Conservation (phyloP, 2,797 vertebrate species). For the Myripristis jacobus region DNA sequence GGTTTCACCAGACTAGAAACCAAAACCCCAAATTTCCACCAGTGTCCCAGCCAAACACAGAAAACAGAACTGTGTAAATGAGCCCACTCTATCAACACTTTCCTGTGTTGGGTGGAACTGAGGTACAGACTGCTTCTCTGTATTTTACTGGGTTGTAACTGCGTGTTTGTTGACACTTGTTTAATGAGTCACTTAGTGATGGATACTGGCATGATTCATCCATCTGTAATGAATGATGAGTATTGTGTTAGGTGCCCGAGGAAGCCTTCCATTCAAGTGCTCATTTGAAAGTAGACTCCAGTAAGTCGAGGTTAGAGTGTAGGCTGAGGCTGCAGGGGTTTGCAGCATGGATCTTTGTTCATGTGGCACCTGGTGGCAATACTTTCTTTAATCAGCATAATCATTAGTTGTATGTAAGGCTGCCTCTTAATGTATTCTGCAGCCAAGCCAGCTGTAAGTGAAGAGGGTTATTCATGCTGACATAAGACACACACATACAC, state of each 20-base stretch:
- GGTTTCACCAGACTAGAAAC: not conserved
- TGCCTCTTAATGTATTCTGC: not conserved
- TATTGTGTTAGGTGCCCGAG: conserved; percentile 21
- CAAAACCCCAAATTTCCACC: not conserved
- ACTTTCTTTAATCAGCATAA: not conserved
- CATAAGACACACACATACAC: not conserved
- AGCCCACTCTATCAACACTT: not conserved
- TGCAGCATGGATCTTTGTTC: not conserved
- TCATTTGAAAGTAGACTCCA: conserved; percentile 7
- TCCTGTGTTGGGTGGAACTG: conserved; percentile 12
- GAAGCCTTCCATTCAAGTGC: not conserved
- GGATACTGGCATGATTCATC: conserved; percentile 51
- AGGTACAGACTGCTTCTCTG: conserved; percentile 13
- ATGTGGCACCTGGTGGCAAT: conserved; percentile 3
- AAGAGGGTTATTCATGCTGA: not conserved
- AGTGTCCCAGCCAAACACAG: not conserved
- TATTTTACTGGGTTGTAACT: conserved; percentile 30
- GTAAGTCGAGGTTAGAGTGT: not conserved
- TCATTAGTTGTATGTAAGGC: not conserved
- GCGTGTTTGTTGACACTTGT: conserved; percentile 53
- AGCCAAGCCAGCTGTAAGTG: not conserved
- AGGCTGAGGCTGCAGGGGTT: not conserved
- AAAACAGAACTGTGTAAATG: not conserved
- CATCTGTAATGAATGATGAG: conserved; percentile 47
- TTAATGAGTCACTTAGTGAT: conserved; percentile 68